phyloP scores from a whole-genome alignment of 2,888 invertebrate species.

The Sesia apiformis region DNA sequence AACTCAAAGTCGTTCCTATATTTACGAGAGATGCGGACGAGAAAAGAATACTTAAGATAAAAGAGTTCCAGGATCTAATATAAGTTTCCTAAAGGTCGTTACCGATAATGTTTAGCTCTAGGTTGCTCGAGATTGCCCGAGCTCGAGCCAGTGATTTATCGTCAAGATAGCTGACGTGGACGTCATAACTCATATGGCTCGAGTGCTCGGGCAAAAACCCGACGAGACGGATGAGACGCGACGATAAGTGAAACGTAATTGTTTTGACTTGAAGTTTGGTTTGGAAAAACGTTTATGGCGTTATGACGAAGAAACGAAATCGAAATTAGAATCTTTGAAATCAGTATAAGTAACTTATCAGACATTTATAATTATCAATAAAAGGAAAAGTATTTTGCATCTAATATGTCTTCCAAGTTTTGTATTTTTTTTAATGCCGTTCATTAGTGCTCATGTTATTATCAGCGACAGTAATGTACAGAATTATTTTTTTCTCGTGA shows the following conservation, averaged over 20 bases:
- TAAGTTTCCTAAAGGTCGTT: slow-evolving; percentile 35
- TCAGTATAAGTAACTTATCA: too few relatives aligned
- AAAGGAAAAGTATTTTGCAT: too few relatives aligned
- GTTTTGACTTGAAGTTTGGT: slow-evolving; percentile 32
- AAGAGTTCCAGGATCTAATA: slow-evolving; percentile 5
- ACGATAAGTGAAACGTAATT: slow-evolving; percentile 38
- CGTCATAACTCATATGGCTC: slow-evolving; percentile 48
- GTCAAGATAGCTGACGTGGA: slow-evolving; percentile 41
- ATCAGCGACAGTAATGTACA: too few relatives aligned
- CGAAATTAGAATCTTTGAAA: too few relatives aligned
- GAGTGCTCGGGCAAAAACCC: slow-evolving; percentile 30
- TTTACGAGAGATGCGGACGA: background rate
- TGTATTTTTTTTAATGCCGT: too few relatives aligned
- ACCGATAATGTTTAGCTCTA: slow-evolving; percentile 35
- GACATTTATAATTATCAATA: too few relatives aligned
- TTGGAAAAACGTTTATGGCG: background rate
- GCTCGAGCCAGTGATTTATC: slow-evolving; percentile 41
- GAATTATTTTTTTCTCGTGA: too few relatives aligned
- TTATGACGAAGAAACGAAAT: background rate
- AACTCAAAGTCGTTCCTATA: background rate
- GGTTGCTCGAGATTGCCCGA: slow-evolving; percentile 18
- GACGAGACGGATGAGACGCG: slow-evolving; percentile 25
- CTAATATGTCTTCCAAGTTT: too few relatives aligned
- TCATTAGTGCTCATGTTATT: too few relatives aligned
- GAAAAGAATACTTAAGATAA: background rate